Conservation (phyloP, 2,797 vertebrate species). For the Clarias laeviceps region DNA sequence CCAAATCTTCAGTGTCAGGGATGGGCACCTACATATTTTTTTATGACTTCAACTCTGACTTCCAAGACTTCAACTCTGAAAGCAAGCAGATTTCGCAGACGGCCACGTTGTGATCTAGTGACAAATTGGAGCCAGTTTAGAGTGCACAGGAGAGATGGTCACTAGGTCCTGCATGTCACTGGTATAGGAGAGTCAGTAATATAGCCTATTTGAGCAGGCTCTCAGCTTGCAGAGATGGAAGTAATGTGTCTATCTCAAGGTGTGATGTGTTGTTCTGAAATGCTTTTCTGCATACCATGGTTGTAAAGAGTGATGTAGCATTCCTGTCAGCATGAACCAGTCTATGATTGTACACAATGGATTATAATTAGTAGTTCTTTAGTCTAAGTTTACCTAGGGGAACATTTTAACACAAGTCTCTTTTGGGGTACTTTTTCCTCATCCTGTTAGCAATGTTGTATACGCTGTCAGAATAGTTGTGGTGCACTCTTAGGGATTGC, state of each 20-base stretch:
- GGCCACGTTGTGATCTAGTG: too few relatives aligned
- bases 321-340: not conserved
- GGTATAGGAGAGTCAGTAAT: too few relatives aligned
- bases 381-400: too few relatives aligned
- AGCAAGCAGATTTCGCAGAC: too few relatives aligned
- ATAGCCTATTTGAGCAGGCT: too few relatives aligned
- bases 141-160: too few relatives aligned
- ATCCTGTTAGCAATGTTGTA: not conserved
- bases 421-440: not conserved
- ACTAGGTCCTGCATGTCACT: too few relatives aligned
- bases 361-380: not conserved
- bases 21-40: too few relatives aligned
- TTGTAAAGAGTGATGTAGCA: not conserved
- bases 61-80: too few relatives aligned
- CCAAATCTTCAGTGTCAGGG: too few relatives aligned
- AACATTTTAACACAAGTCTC: not conserved
- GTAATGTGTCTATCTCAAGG: not conserved
- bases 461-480: not conserved
- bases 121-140: too few relatives aligned
- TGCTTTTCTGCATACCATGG: not conserved
- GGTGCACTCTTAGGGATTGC: not conserved
- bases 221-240: not conserved
- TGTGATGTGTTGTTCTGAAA: not conserved
- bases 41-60: too few relatives aligned
- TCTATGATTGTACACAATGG: not conserved